Conservation (phyloP, 2,888 invertebrate species). For the Iphiclides podalirius region DNA sequence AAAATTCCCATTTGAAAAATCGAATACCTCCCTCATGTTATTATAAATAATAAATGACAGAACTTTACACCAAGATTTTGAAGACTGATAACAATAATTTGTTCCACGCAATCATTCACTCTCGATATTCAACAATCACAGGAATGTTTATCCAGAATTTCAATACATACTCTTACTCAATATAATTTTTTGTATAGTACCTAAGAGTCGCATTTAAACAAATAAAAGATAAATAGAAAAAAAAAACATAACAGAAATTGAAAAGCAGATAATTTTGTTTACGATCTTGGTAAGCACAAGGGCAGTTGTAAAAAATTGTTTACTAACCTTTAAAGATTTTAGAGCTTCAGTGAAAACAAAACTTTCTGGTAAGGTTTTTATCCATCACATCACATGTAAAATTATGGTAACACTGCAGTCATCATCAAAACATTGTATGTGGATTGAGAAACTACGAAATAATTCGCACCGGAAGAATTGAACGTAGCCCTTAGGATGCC, state of each 20-base stretch:
- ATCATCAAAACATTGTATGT: slow-evolving; percentile 31
- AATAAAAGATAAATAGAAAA: no score
- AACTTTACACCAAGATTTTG: slow-evolving; percentile 35
- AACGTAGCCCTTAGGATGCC: slow-evolving; percentile 64
- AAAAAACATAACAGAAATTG: not conserved
- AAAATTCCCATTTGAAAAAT: not conserved
- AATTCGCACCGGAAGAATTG: slow-evolving; percentile 48
- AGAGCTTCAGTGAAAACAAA: slow-evolving; percentile 27
- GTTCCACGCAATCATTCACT: slow-evolving; percentile 39
- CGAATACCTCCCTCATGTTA: slow-evolving; percentile 2
- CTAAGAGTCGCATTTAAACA: no score
- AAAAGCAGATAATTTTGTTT: not conserved
- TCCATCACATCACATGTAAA: slow-evolving; percentile 46
- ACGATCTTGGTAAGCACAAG: not conserved
- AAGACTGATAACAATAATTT: slow-evolving; percentile 34
- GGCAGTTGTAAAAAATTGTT: slow-evolving; percentile 1
- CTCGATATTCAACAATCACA: slow-evolving; percentile 29
- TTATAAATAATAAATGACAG: slow-evolving; percentile 32
- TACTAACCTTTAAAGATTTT: slow-evolving; percentile 15
- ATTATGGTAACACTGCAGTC: slow-evolving; percentile 43
- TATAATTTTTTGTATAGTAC: no score
- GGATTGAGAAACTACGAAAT: slow-evolving; percentile 36
- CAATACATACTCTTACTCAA: no score
- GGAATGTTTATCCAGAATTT: no score
- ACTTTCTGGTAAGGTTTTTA: slow-evolving; percentile 36